These are phyloP conservation scores for Zenarchopterus dispar DNA, from an alignment of 2,797 vertebrate genomes.

Conservation along the genomic window DNA sequence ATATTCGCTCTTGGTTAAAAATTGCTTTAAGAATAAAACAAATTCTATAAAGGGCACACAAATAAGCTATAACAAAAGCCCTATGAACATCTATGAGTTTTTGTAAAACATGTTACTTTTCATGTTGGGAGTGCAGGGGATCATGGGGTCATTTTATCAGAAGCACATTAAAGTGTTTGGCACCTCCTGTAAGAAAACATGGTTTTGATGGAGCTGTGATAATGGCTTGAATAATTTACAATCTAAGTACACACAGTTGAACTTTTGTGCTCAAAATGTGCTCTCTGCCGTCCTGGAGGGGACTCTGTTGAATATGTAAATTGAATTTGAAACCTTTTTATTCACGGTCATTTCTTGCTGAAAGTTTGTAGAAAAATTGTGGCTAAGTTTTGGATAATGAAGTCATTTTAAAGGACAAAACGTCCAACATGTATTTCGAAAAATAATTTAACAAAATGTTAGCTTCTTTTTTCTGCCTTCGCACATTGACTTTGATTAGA, in stretches of 20 bases:
- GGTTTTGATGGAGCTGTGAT: slow-evolving; percentile 21
- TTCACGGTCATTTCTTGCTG: slow-evolving; percentile 1
- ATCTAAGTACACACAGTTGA: not conserved
- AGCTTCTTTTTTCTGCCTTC: not conserved
- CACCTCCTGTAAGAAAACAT: slow-evolving; percentile 6
- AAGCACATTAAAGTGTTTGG: slow-evolving; percentile 14
- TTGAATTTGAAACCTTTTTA: slow-evolving; percentile 10
- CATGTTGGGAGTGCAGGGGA: not conserved
- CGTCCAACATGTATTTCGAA: not conserved
- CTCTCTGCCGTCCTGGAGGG: slow-evolving; percentile 5
- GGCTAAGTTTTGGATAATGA: not conserved
- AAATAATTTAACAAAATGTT: not conserved
- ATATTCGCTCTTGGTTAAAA: too few relatives aligned
- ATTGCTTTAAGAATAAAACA: too few relatives aligned
- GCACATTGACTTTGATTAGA: slow-evolving; percentile 1
- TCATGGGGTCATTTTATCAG: slow-evolving; percentile 5
- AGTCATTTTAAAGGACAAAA: not conserved
- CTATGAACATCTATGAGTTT: too few relatives aligned
- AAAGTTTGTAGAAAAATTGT: not conserved
- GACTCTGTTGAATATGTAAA: slow-evolving; percentile 10
- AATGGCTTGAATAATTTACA: slow-evolving; percentile 24
- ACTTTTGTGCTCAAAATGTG: not conserved
- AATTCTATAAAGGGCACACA: too few relatives aligned
- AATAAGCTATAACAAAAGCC: too few relatives aligned
- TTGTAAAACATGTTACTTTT: slow-evolving; percentile 8